Conservation (phyloP, 2,113 vertebrate species). For the Strix uralensis region DNA sequence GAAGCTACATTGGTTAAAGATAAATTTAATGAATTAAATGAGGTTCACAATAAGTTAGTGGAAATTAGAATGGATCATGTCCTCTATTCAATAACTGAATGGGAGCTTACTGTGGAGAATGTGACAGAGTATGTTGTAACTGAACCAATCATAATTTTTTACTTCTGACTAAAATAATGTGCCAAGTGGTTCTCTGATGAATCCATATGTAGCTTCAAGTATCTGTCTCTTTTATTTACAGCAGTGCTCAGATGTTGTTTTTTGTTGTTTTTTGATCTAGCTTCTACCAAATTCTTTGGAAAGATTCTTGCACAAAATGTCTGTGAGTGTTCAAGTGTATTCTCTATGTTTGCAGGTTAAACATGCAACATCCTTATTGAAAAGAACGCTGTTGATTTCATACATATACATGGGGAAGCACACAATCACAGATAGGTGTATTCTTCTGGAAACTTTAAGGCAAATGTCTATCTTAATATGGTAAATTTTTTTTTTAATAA, state of each 20-base stretch:
- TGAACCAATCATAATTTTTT: background rate
- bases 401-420: background rate
- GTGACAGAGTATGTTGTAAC: background rate
- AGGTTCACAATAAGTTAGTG: background rate
- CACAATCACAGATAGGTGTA: background rate
- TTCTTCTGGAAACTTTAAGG: background rate
- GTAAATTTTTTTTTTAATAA: too few species aligned
- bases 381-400: background rate
- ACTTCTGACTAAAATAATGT: background rate
- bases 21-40: background rate
- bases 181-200: background rate
- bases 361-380: background rate
- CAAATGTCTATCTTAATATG: background rate
- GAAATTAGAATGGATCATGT: background rate
- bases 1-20: background rate
- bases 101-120: background rate
- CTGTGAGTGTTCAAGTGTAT: background rate
- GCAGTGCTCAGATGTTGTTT: background rate
- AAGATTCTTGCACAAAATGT: background rate
- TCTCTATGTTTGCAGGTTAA: background rate
- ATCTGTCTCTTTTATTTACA: background rate
- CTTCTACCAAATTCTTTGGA: background rate
- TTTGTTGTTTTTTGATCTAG: background rate
- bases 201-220: background rate
- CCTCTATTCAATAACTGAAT: background rate